phyloP scores from a whole-genome alignment of 2,797 vertebrate species.

The Lithobates pipiens region DNA sequence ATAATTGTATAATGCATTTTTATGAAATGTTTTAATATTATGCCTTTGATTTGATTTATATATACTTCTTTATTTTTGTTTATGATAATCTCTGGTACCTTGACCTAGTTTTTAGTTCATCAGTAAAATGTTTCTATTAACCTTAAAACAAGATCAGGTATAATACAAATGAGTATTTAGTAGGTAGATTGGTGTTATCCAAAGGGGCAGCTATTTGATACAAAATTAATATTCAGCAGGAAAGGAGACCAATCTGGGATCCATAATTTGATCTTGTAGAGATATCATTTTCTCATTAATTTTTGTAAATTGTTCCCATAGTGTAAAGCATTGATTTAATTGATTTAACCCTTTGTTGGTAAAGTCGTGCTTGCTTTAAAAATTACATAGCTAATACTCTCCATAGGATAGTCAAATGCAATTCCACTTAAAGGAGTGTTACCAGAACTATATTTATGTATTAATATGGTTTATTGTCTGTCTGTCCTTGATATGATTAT shows the following conservation, averaged over 20 bases:
- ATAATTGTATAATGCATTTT: too few species aligned
- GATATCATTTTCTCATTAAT: constrained; percentile 57
- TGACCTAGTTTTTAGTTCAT: background rate
- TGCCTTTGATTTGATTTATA: too few species aligned
- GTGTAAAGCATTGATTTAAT: constrained; percentile 46
- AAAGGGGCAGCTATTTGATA: constrained; percentile 46
- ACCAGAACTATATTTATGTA: background rate
- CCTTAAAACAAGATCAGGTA: constrained; percentile 15
- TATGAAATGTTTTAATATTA: too few species aligned
- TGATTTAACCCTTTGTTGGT: constrained; percentile 33
- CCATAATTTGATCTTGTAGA: constrained; percentile 57
- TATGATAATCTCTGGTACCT: constrained; percentile 11
- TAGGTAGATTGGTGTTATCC: constrained; percentile 42
- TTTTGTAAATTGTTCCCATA: constrained; percentile 53
- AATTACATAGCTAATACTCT: constrained; percentile 5
- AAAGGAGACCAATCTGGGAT: constrained; percentile 47
- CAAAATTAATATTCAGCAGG: constrained; percentile 52
- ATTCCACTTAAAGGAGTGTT: constrained; percentile 2
- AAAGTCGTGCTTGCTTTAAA: constrained; percentile 16
- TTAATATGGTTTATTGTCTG: background rate
- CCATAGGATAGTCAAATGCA: background rate
- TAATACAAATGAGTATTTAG: constrained; percentile 17
- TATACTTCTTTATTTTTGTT: background rate
- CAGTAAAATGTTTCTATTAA: constrained; percentile 16
- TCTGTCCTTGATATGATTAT: background rate